Evolutionary conservation across 2,797 vertebrate species (phyloP).

Genomic region (Hipposideros larvatus): DNA sequence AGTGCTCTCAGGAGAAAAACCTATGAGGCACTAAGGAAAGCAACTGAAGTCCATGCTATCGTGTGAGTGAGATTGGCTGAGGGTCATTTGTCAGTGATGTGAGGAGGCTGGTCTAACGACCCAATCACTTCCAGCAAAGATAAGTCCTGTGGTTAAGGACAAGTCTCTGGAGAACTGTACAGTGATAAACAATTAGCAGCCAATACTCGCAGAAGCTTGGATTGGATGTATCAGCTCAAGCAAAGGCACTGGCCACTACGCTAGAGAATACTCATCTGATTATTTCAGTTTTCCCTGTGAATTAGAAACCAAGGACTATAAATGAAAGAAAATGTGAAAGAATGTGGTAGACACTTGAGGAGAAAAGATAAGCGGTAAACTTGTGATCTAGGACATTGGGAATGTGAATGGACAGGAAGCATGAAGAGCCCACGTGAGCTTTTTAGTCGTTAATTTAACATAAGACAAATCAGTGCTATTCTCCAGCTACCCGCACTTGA

Average conservation of each 20-base stretch:
- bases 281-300: neutral
- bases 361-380: neutral
- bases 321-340: neutral
- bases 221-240: neutral
- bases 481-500: neutral
- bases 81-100: neutral
- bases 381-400: neutral
- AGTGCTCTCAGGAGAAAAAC: neutral
- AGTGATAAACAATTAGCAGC: neutral
- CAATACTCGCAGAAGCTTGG: too few species aligned
- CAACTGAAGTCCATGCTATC: neutral
- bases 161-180: neutral
- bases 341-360: neutral
- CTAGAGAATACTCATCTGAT: neutral
- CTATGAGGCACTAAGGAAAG: neutral
- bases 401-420: neutral
- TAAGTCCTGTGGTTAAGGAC: neutral
- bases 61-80: neutral
- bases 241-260: rapidly evolving
- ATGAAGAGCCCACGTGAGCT: neutral
- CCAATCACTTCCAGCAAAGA: neutral
- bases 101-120: neutral
- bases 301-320: neutral
- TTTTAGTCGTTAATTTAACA: neutral
- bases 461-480: neutral